Evolutionary conservation across 2,113 vertebrate genomes (phyloP).

Genomic region (Illadopsis cleaveri): DNA sequence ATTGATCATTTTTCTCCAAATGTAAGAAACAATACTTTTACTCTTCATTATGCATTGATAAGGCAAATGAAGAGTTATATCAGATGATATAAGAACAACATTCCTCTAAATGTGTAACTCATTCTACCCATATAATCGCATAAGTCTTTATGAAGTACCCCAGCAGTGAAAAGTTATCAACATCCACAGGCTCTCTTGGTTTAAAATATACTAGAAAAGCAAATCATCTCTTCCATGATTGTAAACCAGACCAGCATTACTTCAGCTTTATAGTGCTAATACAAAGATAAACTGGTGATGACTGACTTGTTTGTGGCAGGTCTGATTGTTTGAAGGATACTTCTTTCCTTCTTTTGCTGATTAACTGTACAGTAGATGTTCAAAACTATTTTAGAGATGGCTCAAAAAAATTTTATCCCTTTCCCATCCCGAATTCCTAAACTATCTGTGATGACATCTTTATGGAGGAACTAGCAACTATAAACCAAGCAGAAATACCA

Average conservation of each 20-base stretch:
- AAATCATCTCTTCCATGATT: not conserved
- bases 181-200: not conserved
- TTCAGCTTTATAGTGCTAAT: not conserved
- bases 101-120: not conserved
- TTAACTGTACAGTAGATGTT: not conserved
- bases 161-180: not conserved
- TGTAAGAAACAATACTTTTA: not conserved
- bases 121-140: fast-evolving
- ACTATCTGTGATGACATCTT: not conserved
- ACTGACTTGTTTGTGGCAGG: not conserved
- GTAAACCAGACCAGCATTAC: not conserved
- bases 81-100: not conserved
- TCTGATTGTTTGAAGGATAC: not conserved
- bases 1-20: not conserved
- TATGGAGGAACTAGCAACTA: not conserved
- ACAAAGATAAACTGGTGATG: not conserved
- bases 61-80: not conserved
- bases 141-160: not conserved
- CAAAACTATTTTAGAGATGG: not conserved
- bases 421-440: not conserved
- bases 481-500: not conserved
- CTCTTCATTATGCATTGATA: not conserved
- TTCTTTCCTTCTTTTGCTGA: not conserved
- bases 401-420: not conserved
- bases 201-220: not conserved